Conservation (phyloP, 2,113 vertebrate species). For the Pogonocichla stellata region DNA sequence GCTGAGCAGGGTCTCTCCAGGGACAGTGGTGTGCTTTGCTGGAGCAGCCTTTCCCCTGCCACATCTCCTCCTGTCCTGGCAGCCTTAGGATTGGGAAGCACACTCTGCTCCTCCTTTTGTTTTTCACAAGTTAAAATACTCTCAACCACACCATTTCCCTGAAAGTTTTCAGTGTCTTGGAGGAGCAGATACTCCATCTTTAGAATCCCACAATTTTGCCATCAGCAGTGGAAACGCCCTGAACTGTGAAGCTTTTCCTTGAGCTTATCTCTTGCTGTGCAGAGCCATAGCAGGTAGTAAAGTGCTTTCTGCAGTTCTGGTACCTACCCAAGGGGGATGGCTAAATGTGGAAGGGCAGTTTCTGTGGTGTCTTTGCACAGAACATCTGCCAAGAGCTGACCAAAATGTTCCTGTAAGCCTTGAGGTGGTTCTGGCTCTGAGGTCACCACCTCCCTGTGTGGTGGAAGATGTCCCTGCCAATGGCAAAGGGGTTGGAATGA, state of each 20-base stretch:
- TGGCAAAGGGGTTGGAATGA: neutral
- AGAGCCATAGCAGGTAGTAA: neutral
- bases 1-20: neutral
- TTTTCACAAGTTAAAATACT: neutral
- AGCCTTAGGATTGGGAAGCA: neutral
- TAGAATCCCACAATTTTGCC: neutral
- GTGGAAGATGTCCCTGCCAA: neutral
- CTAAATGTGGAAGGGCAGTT: neutral
- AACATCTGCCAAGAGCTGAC: neutral
- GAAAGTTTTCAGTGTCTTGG: neutral
- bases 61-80: neutral
- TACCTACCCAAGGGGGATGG: neutral
- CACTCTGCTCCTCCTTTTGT: neutral
- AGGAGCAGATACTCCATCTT: neutral
- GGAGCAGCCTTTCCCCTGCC: neutral
- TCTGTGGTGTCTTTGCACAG: neutral
- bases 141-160: neutral
- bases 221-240: neutral
- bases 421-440: neutral
- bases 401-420: neutral
- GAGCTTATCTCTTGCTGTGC: neutral
- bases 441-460: neutral
- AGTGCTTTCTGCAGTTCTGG: neutral
- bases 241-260: neutral
- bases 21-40: rapidly evolving